A percentile compares a stretch with the other conserved stretches of the same genome.
These are phyloP conservation scores for Biston betularia DNA, from an alignment of 2,888 invertebrate genomes.

Conservation along the genomic window DNA sequence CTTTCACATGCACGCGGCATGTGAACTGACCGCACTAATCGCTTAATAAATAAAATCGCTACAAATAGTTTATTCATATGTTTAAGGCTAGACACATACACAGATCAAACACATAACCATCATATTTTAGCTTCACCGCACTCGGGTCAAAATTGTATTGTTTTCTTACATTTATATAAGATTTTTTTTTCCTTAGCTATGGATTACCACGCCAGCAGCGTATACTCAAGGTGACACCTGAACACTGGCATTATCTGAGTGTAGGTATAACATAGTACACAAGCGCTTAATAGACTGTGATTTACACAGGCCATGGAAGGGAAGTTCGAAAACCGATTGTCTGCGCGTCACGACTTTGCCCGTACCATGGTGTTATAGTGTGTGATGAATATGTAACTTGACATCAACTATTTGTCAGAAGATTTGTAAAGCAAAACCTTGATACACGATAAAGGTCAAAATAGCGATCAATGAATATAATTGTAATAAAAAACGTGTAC, in stretches of 20 bases:
- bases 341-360: slow-evolving; percentile 62
- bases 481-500: neutral
- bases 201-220: slow-evolving; percentile 8
- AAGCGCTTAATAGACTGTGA: slow-evolving; percentile 56
- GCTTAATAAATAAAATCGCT: too few relatives aligned
- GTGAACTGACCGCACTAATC: too few relatives aligned
- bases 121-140: too few relatives aligned
- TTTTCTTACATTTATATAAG: too few relatives aligned
- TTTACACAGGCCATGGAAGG: slow-evolving; percentile 62
- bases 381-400: slow-evolving; percentile 23
- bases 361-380: slow-evolving; percentile 42
- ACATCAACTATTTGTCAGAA: neutral
- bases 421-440: slow-evolving; percentile 20
- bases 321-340: slow-evolving; percentile 68
- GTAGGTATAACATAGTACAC: slow-evolving; percentile 39
- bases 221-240: slow-evolving; percentile 24
- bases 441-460: slow-evolving; percentile 18
- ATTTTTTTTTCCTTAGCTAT: slow-evolving; percentile 5
- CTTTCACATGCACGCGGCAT: too few relatives aligned
- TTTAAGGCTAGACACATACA: too few relatives aligned
- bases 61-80: too few relatives aligned
- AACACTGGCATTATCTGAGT: slow-evolving; percentile 24
- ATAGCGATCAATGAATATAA: neutral
- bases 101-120: too few relatives aligned
- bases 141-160: too few relatives aligned